Percentiles rank a stretch among this genome's conserved stretches.
Conservation (phyloP, 2,113 vertebrate genomes). For the Capreolus pygargus region DNA sequence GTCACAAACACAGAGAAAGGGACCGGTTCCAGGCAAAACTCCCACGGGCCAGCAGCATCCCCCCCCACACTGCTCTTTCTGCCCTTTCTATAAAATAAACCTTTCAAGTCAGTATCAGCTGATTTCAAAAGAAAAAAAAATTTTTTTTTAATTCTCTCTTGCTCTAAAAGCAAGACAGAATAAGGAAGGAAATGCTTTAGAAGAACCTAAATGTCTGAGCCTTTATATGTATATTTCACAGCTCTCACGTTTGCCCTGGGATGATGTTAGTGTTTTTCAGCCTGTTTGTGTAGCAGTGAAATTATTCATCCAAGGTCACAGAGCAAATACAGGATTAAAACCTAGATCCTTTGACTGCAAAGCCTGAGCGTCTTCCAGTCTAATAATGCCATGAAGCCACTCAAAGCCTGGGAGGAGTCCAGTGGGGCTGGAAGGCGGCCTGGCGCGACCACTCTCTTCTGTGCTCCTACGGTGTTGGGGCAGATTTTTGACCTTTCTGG, state of each 20-base stretch:
- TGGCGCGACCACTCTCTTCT: not conserved
- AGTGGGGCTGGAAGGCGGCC: not conserved
- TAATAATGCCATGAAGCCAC: not conserved
- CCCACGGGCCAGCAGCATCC: not conserved
- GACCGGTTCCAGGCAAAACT: not conserved
- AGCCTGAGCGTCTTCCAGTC: not conserved
- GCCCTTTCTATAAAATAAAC: not conserved
- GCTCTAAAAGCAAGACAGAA: not conserved
- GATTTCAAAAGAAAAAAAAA: not conserved
- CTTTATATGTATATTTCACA: not conserved
- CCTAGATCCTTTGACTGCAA: not conserved
- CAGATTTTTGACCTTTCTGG: slow-evolving; percentile 74
- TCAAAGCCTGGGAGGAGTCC: not conserved
- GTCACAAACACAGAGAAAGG: not conserved
- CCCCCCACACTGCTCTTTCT: not conserved
- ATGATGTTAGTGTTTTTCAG: not conserved
- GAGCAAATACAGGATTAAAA: not conserved
- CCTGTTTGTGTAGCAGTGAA: not conserved
- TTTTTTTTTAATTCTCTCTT: not conserved
- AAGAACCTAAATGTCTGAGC: not conserved
- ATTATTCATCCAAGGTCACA: not conserved
- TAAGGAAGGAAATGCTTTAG: not conserved
- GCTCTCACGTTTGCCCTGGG: not conserved
- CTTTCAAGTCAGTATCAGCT: not conserved
- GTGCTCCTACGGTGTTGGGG: slow-evolving; percentile 52